Conservation (phyloP, 2,113 vertebrate species). For the Neodon shergylaensis region DNA sequence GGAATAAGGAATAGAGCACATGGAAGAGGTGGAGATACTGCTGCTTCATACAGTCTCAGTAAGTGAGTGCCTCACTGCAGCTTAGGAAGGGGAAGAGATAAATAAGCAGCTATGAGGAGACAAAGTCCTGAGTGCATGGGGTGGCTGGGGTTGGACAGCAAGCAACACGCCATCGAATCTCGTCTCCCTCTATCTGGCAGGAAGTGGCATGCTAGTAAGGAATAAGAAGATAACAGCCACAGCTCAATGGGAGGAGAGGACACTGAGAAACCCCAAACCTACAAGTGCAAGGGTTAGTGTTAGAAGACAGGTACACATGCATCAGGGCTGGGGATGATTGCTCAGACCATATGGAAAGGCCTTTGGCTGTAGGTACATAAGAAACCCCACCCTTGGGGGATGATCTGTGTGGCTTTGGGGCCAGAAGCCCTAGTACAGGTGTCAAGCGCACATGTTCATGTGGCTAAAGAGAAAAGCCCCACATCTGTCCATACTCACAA, state of each 20-base stretch:
- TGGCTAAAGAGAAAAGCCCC: slow-evolving; percentile 71
- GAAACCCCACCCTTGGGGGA: slow-evolving; percentile 52
- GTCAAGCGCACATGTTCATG: slow-evolving; percentile 55
- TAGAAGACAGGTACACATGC: slow-evolving; percentile 67
- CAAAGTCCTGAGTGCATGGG: slow-evolving; percentile 65
- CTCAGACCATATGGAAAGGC: slow-evolving; percentile 66
- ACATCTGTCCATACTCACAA: slow-evolving; percentile 82
- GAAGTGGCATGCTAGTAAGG: slow-evolving; percentile 65
- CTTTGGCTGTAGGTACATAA: slow-evolving; percentile 71
- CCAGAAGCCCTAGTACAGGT: slow-evolving; percentile 64
- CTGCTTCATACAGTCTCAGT: slow-evolving; percentile 44
- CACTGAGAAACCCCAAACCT: slow-evolving; percentile 63
- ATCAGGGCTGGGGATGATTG: slow-evolving; percentile 51
- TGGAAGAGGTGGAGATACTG: slow-evolving; percentile 46
- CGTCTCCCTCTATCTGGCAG: slow-evolving; percentile 52
- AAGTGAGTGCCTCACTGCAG: slow-evolving; percentile 47
- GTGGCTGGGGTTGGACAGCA: background rate
- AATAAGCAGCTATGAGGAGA: slow-evolving; percentile 64
- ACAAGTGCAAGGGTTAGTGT: slow-evolving; percentile 77
- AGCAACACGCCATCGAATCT: slow-evolving; percentile 18
- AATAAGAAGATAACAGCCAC: slow-evolving; percentile 46
- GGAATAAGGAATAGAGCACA: slow-evolving; percentile 57
- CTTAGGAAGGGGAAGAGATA: slow-evolving; percentile 44
- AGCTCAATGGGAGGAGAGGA: slow-evolving; percentile 73
- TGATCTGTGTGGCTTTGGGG: slow-evolving; percentile 60